These are phyloP conservation scores for Oncorhynchus keta DNA, from an alignment of 2,113 vertebrate genomes.

Conservation along the genomic window DNA sequence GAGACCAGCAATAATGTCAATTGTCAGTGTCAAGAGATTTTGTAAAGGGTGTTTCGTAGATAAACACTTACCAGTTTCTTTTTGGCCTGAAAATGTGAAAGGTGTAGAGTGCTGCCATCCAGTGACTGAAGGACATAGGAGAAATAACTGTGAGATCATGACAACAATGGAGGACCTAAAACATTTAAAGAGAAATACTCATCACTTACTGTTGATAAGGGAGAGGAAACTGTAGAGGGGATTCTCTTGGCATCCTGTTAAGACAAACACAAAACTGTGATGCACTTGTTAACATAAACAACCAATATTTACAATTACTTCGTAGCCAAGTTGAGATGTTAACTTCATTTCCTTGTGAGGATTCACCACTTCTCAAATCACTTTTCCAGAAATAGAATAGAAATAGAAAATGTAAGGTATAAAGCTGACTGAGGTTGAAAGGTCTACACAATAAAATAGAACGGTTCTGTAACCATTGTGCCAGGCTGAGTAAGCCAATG, in stretches of 20 bases:
- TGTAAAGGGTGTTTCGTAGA: background rate
- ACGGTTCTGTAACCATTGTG: too few species aligned
- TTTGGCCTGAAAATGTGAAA: conserved; percentile 73
- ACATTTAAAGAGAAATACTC: background rate
- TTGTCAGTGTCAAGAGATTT: background rate
- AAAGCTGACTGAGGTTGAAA: too few species aligned
- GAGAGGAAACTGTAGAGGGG: conserved; percentile 79
- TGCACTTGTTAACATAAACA: background rate
- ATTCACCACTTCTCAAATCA: background rate
- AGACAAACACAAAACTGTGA: conserved; percentile 16
- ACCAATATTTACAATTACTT: background rate
- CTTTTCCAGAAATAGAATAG: too few species aligned
- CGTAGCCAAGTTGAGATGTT: background rate
- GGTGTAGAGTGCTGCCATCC: conserved; percentile 75
- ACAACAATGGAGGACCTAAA: background rate
- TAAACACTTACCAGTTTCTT: conserved; percentile 81
- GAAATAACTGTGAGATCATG: background rate
- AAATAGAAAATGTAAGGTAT: too few species aligned
- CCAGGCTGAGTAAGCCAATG: too few species aligned
- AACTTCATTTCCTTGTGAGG: background rate
- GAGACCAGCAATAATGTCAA: background rate
- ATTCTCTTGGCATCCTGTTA: conserved; percentile 94
- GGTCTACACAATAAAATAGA: too few species aligned
- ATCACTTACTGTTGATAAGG: conserved; percentile 82
- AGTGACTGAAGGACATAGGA: conserved; percentile 71